Percentiles rank a stretch among this genome's conserved stretches.
These are phyloP conservation scores for Bovichtus diacanthus DNA, from an alignment of 2,797 vertebrate genomes.

Conservation along the genomic window DNA sequence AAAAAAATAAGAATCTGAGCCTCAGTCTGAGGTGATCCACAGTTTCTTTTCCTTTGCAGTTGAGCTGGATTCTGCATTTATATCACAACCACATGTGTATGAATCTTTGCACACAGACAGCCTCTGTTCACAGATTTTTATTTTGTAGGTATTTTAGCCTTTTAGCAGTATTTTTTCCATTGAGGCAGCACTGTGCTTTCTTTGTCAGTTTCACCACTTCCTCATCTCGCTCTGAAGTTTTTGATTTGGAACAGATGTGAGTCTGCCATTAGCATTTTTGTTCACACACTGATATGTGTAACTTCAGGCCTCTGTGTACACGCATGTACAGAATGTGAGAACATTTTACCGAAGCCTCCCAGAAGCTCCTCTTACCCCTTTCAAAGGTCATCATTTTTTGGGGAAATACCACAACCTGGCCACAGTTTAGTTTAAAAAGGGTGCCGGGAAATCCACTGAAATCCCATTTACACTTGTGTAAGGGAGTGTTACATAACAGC, in stretches of 20 bases:
- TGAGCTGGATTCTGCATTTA: constrained; percentile 14
- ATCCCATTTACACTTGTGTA: constrained; percentile 24
- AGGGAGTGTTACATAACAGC: neutral
- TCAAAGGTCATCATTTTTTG: constrained; percentile 5
- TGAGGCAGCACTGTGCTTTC: neutral
- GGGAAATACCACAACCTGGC: neutral
- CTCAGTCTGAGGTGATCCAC: constrained; percentile 4
- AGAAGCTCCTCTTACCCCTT: neutral
- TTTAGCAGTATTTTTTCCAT: neutral
- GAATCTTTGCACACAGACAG: neutral
- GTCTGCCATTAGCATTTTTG: neutral
- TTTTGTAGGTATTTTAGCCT: neutral
- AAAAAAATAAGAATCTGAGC: too few relatives aligned
- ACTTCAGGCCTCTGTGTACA: neutral
- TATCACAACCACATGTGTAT: constrained; percentile 46
- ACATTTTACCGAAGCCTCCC: neutral
- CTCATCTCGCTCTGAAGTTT: constrained; percentile 5
- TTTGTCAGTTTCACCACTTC: neutral
- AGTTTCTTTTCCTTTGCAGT: constrained; percentile 13
- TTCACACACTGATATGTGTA: neutral
- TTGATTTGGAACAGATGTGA: neutral
- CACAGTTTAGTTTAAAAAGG: constrained; percentile 12
- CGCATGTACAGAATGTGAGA: neutral
- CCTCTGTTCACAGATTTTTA: neutral
- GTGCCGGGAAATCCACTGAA: constrained; percentile 29